Percentiles rank a stretch among this genome's conserved stretches.
phyloP scores from a whole-genome alignment of 2,888 invertebrate species.

The Microplitis deprimator region DNA sequence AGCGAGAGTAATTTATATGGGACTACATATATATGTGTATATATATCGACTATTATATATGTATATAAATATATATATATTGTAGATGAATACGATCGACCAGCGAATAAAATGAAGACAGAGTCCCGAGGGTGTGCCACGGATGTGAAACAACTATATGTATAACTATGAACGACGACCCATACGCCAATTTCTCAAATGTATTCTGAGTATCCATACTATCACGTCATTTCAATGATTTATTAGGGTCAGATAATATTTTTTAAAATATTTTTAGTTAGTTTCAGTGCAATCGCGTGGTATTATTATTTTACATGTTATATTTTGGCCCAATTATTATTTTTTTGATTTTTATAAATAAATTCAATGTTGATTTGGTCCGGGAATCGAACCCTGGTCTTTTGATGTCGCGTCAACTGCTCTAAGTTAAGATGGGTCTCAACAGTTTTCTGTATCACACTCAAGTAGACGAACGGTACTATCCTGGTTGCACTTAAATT shows the following conservation, averaged over 20 bases:
- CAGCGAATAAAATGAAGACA: not conserved
- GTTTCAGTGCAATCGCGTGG: not conserved
- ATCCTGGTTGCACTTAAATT: too few species aligned
- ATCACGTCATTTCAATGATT: not conserved
- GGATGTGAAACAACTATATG: conserved; percentile 40
- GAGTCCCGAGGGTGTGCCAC: conserved; percentile 46
- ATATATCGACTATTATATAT: not conserved
- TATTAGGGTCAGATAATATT: not conserved
- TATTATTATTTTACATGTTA: too few species aligned
- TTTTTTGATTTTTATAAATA: too few species aligned
- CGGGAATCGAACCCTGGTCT: too few species aligned
- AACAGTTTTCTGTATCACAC: too few species aligned
- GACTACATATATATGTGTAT: not conserved
- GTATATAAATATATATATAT: not conserved
- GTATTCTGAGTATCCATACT: conserved; percentile 26
- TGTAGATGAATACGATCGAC: conserved; percentile 16
- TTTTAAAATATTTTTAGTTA: not conserved
- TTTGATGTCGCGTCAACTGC: too few species aligned
- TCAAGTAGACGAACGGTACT: too few species aligned
- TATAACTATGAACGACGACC: conserved; percentile 47
- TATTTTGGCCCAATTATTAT: too few species aligned
- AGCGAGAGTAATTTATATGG: not conserved
- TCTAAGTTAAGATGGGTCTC: too few species aligned
- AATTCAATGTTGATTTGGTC: too few species aligned
- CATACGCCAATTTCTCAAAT: conserved; percentile 47